Conservation (phyloP, 1,140 invertebrate genomes). For the Drosophila gunungcola region DNA sequence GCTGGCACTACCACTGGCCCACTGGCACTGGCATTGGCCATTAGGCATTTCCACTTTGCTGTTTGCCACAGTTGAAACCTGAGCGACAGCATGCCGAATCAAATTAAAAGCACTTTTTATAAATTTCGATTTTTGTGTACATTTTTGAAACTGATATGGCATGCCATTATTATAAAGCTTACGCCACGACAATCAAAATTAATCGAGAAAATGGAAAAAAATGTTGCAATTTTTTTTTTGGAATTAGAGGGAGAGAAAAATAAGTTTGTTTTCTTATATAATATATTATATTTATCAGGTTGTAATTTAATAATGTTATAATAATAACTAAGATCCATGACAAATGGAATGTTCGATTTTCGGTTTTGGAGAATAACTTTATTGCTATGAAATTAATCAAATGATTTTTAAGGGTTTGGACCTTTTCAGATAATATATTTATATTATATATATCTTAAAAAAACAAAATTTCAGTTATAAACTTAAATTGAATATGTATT, state of each 20-base stretch:
- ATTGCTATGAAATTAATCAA: too few species aligned
- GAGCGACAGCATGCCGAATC: constrained; percentile 66
- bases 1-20: constrained; percentile 40
- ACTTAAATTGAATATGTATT: too few species aligned
- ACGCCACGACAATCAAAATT: constrained; percentile 15
- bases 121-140: constrained; percentile 52
- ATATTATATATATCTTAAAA: too few species aligned
- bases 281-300: too few species aligned
- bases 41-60: constrained; percentile 48
- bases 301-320: too few species aligned
- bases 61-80: constrained; percentile 56
- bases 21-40: constrained; percentile 38
- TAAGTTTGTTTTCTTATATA: neutral
- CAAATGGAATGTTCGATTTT: too few species aligned
- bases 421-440: too few species aligned
- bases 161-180: constrained; percentile 16
- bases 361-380: too few species aligned
- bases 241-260: neutral
- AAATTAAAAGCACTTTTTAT: constrained; percentile 73
- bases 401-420: too few species aligned
- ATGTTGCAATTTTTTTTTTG: neutral
- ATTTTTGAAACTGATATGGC: constrained; percentile 28
- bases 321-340: too few species aligned
- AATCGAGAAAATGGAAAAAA: constrained; percentile 20
- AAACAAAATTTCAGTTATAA: too few species aligned